phyloP scores from a whole-genome alignment of 2,113 vertebrate species.

The Riparia riparia region DNA sequence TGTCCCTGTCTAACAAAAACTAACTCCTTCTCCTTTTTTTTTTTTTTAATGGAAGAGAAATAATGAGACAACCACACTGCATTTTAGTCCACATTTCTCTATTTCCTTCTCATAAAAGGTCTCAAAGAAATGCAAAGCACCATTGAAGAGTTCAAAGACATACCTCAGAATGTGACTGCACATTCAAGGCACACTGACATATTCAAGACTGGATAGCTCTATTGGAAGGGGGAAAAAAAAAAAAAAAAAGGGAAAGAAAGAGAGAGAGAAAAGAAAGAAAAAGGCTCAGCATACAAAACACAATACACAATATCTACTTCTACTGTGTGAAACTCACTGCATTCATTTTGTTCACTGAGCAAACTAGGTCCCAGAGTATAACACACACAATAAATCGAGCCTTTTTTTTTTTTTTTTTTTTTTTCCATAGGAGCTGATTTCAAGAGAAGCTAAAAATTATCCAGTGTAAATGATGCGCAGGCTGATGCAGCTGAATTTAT shows the following conservation, averaged over 20 bases:
- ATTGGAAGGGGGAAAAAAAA: not conserved
- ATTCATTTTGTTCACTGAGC: conserved; percentile 56
- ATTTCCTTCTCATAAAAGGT: conserved; percentile 54
- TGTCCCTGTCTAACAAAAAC: conserved; percentile 45
- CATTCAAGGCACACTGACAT: conserved; percentile 40
- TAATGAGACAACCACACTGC: conserved; percentile 19
- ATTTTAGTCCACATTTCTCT: conserved; percentile 51
- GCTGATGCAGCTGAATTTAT: conserved; percentile 58
- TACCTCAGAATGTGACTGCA: conserved; percentile 56
- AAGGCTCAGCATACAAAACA: conserved; percentile 24
- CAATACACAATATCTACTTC: conserved; percentile 27
- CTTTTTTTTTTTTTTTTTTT: not conserved
- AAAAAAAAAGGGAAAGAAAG: not conserved
- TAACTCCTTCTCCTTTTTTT: not conserved
- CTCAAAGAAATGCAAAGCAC: conserved; percentile 68
- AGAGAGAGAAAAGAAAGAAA: not conserved
- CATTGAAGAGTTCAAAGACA: conserved; percentile 65
- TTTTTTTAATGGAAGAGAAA: conserved; percentile 9
- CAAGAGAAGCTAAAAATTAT: conserved; percentile 53
- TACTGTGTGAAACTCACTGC: conserved; percentile 23
- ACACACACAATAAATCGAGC: conserved; percentile 20
- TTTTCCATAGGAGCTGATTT: conserved; percentile 34
- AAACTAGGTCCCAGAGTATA: conserved; percentile 2
- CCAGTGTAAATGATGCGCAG: conserved; percentile 55
- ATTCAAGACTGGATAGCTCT: conserved; percentile 54